Evolutionary conservation across 2,888 invertebrate species (phyloP), one percentile per base, ranked within the genome.

Genomic region (Caenorhabditis virilis): DNA sequence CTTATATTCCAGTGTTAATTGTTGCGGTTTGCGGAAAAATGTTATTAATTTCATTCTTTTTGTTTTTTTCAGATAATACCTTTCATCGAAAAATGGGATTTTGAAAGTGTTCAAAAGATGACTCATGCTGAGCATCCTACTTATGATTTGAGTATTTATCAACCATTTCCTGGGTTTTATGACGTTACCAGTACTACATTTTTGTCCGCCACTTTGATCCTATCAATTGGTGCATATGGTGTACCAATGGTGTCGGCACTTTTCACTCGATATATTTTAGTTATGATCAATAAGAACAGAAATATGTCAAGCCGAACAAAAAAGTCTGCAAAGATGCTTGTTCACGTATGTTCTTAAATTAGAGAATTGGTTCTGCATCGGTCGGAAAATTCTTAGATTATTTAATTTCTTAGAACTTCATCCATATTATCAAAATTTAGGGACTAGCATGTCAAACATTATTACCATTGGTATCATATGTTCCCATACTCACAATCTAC

Each of bases 301-400:
- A 58, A 47, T 41, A 64, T 64, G 64, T 64, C 64, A 15, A 52
- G 48, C 1, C 54, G 47, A 45, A 64, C 64, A 18, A 64, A 64
- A 38, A n/a, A n/a, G 18, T 46, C 41, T 6, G 58, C 64, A 9
- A 58, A 38, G 35, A 58, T 48, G 50, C 50, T 64, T 27, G 55
- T 64, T 0, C 49, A 55, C 50, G 64, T 64, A 30, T 41, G 58
- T 45, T n/a, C n/a, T n/a, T n/a, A n/a, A n/a, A n/a, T n/a, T n/a
- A n/a, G n/a, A n/a, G n/a, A n/a, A n/a, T n/a, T n/a, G n/a, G n/a
- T n/a, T n/a, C n/a, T n/a, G n/a, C n/a, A n/a, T n/a, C n/a, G n/a
- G n/a, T n/a, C n/a, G n/a, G n/a, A n/a, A n/a, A n/a, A n/a, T n/a
- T n/a, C n/a, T n/a, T n/a, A n/a, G n/a, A n/a, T n/a, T n/a, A n/a